Evolutionary conservation across 2,888 invertebrate species (phyloP).

Genomic region (Chymomyza procnemis): DNA sequence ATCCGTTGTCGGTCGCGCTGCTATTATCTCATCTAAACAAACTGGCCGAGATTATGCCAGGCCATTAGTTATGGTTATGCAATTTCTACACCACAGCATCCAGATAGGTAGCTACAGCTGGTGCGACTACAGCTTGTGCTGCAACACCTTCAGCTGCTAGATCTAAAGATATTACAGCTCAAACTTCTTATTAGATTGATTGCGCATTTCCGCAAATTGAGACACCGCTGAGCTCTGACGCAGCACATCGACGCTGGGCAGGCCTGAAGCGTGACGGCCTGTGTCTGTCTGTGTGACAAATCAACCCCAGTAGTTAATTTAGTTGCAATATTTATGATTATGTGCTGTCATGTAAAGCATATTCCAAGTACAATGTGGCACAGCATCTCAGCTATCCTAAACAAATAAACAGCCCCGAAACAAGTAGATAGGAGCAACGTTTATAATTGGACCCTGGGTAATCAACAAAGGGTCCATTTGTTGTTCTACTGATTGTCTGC

Average conservation of each 20-base stretch:
- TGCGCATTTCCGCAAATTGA: not conserved
- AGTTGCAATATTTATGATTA: slow-evolving; percentile 67
- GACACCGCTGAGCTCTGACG: not conserved
- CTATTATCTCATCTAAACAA: not conserved
- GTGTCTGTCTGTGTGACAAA: not conserved
- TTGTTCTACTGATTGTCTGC: slow-evolving; percentile 36
- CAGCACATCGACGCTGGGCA: not conserved
- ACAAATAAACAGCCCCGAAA: slow-evolving; percentile 48
- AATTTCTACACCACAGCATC: not conserved
- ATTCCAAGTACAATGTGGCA: slow-evolving; percentile 8
- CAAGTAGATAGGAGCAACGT: slow-evolving; percentile 23
- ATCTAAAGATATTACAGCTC: not conserved
- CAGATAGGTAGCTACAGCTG: too few species aligned
- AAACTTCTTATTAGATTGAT: not conserved
- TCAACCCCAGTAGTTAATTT: slow-evolving; percentile 36
- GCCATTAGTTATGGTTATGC: slow-evolving; percentile 1
- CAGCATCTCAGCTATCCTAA: slow-evolving; percentile 69
- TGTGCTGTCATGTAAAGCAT: slow-evolving; percentile 45
- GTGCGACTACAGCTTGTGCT: too few species aligned
- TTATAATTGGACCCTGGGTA: not conserved
- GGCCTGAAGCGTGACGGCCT: not conserved
- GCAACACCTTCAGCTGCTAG: not conserved
- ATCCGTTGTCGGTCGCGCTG: not conserved
- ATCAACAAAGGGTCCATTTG: not conserved
- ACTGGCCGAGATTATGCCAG: not conserved